Percentiles rank a stretch among this genome's conserved stretches.
phyloP scores from a whole-genome alignment of 2,797 vertebrate species.

The Trachurus trachurus region DNA sequence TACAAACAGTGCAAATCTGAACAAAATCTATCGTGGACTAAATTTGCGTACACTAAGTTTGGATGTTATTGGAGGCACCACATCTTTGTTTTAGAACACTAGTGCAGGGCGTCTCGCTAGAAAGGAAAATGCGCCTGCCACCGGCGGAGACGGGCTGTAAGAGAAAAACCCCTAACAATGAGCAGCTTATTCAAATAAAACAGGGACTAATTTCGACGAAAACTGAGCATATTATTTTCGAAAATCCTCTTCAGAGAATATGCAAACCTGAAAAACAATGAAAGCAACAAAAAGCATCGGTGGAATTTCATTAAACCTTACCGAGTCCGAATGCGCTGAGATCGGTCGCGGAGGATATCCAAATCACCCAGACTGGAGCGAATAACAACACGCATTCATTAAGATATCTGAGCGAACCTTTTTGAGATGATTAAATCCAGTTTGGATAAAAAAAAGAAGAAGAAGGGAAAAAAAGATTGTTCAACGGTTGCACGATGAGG shows the following conservation, averaged over 20 bases:
- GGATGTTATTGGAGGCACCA: conserved; percentile 1
- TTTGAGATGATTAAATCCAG: conserved; percentile 78
- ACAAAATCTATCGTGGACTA: not conserved
- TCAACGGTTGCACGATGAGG: conserved; percentile 40
- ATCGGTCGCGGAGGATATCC: conserved; percentile 71
- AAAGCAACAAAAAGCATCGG: conserved; percentile 38
- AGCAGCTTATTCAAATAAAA: not conserved
- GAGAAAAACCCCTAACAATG: conserved; percentile 36
- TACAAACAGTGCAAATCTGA: rapidly evolving
- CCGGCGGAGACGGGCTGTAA: conserved; percentile 40
- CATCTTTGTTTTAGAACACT: not conserved
- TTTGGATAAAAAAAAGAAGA: not conserved
- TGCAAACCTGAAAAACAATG: not conserved
- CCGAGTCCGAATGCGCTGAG: conserved; percentile 75
- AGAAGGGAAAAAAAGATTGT: conserved; percentile 40
- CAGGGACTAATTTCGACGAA: not conserved
- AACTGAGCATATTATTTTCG: not conserved
- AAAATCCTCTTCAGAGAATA: not conserved
- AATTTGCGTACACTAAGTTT: conserved; percentile 12
- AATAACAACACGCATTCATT: conserved; percentile 58
- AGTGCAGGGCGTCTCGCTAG: conserved; percentile 43
- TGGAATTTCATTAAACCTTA: conserved; percentile 72
- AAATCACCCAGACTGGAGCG: conserved; percentile 68
- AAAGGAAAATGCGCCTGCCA: conserved; percentile 68
- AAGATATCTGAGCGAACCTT: conserved; percentile 39